Conservation (phyloP, 2,797 vertebrate species). For the Botia kubotai region DNA sequence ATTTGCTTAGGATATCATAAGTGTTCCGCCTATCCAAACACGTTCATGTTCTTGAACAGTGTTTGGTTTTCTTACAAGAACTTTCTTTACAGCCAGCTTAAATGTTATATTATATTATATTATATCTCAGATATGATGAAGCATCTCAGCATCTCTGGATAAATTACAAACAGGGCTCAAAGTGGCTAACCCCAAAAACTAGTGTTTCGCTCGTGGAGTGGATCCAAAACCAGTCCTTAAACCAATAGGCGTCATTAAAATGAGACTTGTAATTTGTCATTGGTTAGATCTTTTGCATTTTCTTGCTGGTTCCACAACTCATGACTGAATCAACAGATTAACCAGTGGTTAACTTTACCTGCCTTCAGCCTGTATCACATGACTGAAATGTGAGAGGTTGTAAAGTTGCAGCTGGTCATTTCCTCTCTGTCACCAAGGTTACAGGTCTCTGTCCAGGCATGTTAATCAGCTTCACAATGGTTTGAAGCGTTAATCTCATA, state of each 20-base stretch:
- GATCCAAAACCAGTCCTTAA: slow-evolving; percentile 53
- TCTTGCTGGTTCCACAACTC: slow-evolving; percentile 4
- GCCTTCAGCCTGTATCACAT: background rate
- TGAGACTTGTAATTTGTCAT: slow-evolving; percentile 57
- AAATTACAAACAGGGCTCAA: slow-evolving; percentile 47
- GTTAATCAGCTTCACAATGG: slow-evolving; percentile 16
- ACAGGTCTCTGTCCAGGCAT: slow-evolving; percentile 33
- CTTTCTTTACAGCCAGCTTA: background rate
- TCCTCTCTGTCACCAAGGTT: background rate
- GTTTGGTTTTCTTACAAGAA: no score
- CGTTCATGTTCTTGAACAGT: background rate
- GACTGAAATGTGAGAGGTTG: slow-evolving; percentile 50
- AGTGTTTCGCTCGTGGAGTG: slow-evolving; percentile 43
- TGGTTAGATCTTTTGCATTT: slow-evolving; percentile 11
- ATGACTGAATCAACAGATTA: slow-evolving; percentile 7
- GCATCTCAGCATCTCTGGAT: slow-evolving; percentile 25
- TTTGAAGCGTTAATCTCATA: slow-evolving; percentile 8
- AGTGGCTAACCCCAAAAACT: slow-evolving; percentile 39
- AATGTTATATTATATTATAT: background rate
- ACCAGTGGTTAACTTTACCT: background rate
- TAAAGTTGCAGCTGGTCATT: slow-evolving; percentile 45
- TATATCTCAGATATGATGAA: slow-evolving; percentile 6
- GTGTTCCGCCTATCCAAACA: background rate
- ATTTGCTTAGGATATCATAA: slow-evolving; percentile 7
- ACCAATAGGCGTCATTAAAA: slow-evolving; percentile 44